Evolutionary conservation across 2,113 vertebrate genomes (phyloP).

Genomic region (Rhegmatorhina hoffmannsi): DNA sequence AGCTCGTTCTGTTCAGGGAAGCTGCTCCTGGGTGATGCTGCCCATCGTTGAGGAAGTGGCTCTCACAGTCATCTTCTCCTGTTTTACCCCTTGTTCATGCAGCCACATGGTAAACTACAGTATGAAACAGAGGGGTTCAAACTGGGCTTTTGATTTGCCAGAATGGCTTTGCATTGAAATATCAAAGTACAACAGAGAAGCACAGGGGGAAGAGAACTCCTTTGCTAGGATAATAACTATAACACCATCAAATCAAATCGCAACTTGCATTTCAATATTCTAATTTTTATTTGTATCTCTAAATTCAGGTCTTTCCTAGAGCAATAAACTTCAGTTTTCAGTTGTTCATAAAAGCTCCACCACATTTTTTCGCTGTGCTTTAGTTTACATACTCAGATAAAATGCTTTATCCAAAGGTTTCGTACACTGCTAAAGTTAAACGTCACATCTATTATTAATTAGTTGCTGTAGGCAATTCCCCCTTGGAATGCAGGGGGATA

Average conservation of each 20-base stretch:
- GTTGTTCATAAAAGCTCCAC: not conserved
- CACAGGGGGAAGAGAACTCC: too few relatives aligned
- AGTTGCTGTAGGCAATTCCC: not conserved
- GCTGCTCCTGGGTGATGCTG: not conserved
- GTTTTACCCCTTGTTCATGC: not conserved
- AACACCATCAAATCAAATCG: not conserved
- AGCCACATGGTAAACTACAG: not conserved
- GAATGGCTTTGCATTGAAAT: not conserved
- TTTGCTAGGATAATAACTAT: too few relatives aligned
- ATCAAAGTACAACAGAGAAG: too few relatives aligned
- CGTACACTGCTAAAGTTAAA: not conserved
- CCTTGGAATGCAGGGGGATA: not conserved
- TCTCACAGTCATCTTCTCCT: not conserved
- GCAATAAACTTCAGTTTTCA: not conserved
- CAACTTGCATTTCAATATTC: not conserved
- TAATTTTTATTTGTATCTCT: not conserved
- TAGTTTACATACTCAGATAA: not conserved
- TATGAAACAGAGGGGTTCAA: not conserved
- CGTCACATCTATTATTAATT: not conserved
- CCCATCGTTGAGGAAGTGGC: not conserved
- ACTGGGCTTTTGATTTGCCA: not conserved
- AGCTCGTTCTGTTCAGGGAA: not conserved
- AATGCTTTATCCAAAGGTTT: not conserved
- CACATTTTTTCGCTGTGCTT: not conserved
- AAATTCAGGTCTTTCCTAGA: not conserved